phyloP scores from a whole-genome alignment of 2,113 vertebrate species.

The Acrocephalus arundinaceus region DNA sequence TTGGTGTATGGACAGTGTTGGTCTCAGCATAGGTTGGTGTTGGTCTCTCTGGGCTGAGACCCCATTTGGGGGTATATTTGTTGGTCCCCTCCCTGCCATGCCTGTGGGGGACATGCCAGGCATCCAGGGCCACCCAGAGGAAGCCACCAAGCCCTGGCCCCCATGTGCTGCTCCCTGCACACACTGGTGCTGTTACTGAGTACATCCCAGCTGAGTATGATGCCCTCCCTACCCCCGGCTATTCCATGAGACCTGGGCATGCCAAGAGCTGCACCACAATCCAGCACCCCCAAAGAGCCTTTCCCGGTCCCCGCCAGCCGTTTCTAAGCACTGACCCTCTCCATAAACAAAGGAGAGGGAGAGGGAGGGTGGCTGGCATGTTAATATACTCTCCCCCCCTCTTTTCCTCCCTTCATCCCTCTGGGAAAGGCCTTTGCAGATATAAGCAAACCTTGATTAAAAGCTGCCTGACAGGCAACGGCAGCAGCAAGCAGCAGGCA shows the following conservation, averaged over 20 bases:
- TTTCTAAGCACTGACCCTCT: conserved; percentile 59
- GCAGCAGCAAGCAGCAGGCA: conserved; percentile 62
- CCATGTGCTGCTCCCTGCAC: not conserved
- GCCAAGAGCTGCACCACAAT: not conserved
- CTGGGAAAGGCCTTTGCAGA: conserved; percentile 71
- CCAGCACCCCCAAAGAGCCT: not conserved
- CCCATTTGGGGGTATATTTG: fast-evolving
- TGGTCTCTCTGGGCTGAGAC: not conserved
- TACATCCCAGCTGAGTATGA: not conserved
- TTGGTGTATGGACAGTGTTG: not conserved
- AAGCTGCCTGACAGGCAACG: conserved; percentile 62
- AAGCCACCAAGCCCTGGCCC: not conserved
- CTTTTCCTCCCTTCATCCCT: conserved; percentile 65
- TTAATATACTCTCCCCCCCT: conserved; percentile 66
- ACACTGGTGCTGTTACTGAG: fast-evolving
- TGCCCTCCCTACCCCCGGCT: not conserved
- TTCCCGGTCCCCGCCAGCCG: not conserved
- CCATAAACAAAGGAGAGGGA: conserved; percentile 67
- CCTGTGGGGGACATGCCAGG: not conserved
- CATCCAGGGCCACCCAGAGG: not conserved
- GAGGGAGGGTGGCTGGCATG: conserved; percentile 68
- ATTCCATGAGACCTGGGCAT: fast-evolving
- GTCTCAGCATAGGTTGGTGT: not conserved
- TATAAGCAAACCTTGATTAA: conserved; percentile 71
- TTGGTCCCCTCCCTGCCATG: fast-evolving